Evolutionary conservation across 1,140 invertebrate species (phyloP).

Genomic region (Zaprionus tsacasi): DNA sequence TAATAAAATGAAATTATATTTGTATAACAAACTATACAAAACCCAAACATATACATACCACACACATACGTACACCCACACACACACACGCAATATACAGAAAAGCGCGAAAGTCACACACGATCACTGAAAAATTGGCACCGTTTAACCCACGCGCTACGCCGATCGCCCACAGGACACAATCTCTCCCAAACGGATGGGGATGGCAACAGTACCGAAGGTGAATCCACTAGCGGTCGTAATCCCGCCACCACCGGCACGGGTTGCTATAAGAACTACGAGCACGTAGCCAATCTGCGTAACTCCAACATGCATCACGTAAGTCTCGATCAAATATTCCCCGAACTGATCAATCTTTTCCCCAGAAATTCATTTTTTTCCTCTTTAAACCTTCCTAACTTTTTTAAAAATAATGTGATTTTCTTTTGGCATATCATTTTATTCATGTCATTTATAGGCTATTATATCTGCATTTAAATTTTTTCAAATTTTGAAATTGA

Average conservation of each 20-base stretch:
- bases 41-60: slow-evolving; percentile 31
- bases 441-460: not conserved
- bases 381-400: not conserved
- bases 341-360: not conserved
- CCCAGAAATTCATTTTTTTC: not conserved
- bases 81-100: slow-evolving; percentile 62
- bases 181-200: slow-evolving; percentile 95
- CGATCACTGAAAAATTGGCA: slow-evolving; percentile 84
- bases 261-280: slow-evolving; percentile 94
- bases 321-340: slow-evolving; percentile 49
- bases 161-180: slow-evolving; percentile 89
- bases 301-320: slow-evolving; percentile 87
- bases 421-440: not conserved
- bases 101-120: slow-evolving; percentile 84
- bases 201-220: slow-evolving; percentile 93
- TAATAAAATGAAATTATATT: slow-evolving; percentile 29
- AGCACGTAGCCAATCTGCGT: slow-evolving; percentile 88
- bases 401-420: not conserved
- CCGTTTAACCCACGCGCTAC: slow-evolving; percentile 84
- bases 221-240: slow-evolving; percentile 88
- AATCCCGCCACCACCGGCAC: slow-evolving; percentile 90
- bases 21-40: slow-evolving; percentile 15
- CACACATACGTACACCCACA: slow-evolving; percentile 31
- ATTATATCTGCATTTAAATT: not conserved
- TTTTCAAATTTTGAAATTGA: not conserved